Percentiles rank a stretch among this genome's conserved stretches.
phyloP scores from a whole-genome alignment of 2,797 vertebrate species.

The Hephaestus fuliginosus region DNA sequence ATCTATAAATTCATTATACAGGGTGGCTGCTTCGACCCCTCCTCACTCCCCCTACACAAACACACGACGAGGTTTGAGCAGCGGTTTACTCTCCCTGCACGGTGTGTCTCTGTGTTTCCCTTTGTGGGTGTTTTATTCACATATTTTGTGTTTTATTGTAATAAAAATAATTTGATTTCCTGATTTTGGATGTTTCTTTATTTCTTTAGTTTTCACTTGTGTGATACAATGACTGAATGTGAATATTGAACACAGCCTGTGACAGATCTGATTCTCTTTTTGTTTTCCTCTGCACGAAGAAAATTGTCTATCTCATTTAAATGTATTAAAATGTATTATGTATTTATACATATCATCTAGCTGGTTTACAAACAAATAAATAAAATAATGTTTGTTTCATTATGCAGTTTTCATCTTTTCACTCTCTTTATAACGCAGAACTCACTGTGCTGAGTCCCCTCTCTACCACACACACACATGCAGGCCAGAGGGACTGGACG shows the following conservation, averaged over 20 bases:
- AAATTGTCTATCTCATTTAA: not conserved
- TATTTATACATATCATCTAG: not conserved
- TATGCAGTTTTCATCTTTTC: not conserved
- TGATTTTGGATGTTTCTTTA: not conserved
- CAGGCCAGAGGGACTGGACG: not conserved
- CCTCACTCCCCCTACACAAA: not conserved
- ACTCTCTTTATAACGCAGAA: not conserved
- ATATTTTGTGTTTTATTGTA: not conserved
- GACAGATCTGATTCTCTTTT: too few species aligned
- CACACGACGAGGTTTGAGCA: not conserved
- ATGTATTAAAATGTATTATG: not conserved
- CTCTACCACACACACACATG: not conserved
- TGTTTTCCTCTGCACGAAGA: not conserved
- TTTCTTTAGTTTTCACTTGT: not conserved
- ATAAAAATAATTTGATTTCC: not conserved
- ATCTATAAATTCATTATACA: slow-evolving; percentile 67
- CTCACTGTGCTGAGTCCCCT: not conserved
- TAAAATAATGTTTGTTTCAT: not conserved
- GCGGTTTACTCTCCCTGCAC: not conserved
- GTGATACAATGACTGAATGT: not conserved
- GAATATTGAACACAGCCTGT: too few species aligned
- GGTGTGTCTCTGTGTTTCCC: not conserved
- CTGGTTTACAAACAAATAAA: too few species aligned
- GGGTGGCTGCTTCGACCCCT: slow-evolving; percentile 8
- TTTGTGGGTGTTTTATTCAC: not conserved